Evolutionary conservation across 2,113 vertebrate species (phyloP), one percentile per base, ranked within the genome.

Genomic region (Siniperca chuatsi): DNA sequence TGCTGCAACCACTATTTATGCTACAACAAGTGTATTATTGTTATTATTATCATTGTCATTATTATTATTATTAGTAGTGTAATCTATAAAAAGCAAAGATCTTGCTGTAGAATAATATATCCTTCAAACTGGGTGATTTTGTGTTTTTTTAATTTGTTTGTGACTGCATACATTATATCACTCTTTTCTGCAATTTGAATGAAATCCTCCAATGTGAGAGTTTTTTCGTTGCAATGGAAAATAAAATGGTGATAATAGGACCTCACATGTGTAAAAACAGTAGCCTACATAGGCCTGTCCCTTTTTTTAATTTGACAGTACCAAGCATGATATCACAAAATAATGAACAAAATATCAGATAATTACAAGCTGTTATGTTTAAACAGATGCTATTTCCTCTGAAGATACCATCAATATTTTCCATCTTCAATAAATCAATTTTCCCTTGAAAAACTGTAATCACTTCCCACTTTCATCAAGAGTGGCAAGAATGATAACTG

Each of bases 401-500:
- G 6, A 21, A 68, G 64, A 75, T 66, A 64, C 8, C 13, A 68
- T 40, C 29, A 71, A 44, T 66, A 66, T 75, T 55, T 82, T 54
- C 33, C 60, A 60, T 65, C 40, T 72, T 54, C 21, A 35, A 9
- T 48, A 67, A 68, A 75, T 81, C 16, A 7, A 13, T 20, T 65
- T 77, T 42, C n/a, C 42, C 4, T 10, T 9, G 0, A 25, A 79
- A 75, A 69, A 60, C 40, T 68, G 37, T n/a, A 44, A 72, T 52
- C 54, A 81, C 54, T 85, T 81, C 65, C 70, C 55, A 52, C 71
- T 85, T 91, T 70, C n/a, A 79, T 86, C 70, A 50, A 58, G 81
- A 87, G 75, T 79, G 48, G 44, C 65, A 64, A 65, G 69, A 81
- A 83, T 69, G 81, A 81, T 69, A 85, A 80, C 57, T 42, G 23